Evolutionary conservation across 2,113 vertebrate species (phyloP).

Genomic region (Campylorhamphus procurvoides): DNA sequence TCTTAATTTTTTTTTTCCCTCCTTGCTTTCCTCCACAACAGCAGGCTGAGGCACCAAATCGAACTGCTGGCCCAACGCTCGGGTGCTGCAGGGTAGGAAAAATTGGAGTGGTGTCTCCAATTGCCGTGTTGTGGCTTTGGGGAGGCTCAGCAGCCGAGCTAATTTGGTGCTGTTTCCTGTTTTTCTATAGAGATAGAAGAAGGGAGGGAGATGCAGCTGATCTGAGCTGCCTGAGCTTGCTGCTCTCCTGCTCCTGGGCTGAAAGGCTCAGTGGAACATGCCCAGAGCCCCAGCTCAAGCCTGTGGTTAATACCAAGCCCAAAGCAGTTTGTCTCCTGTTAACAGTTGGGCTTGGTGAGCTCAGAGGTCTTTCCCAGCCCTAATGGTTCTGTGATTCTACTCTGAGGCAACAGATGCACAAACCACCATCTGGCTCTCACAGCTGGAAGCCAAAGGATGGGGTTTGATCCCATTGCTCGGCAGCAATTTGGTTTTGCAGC

Average conservation of each 20-base stretch:
- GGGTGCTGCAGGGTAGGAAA: background rate
- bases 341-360: background rate
- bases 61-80: background rate
- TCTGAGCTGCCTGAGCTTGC: background rate
- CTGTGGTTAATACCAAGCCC: background rate
- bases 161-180: constrained; percentile 39
- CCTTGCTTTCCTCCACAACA: background rate
- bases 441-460: background rate
- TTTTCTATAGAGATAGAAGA: background rate
- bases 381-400: accelerated
- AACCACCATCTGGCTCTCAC: background rate
- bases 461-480: background rate
- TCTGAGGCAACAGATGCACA: background rate
- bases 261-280: background rate
- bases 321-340: background rate
- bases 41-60: constrained; percentile 4
- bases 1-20: background rate
- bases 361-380: background rate
- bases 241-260: background rate
- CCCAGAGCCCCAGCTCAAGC: background rate
- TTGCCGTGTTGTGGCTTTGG: background rate
- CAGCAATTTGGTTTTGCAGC: background rate
- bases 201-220: background rate
- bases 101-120: background rate
- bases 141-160: background rate